Evolutionary conservation across 2,888 invertebrate genomes (phyloP).

Genomic region (Agrochola lychnidis): DNA sequence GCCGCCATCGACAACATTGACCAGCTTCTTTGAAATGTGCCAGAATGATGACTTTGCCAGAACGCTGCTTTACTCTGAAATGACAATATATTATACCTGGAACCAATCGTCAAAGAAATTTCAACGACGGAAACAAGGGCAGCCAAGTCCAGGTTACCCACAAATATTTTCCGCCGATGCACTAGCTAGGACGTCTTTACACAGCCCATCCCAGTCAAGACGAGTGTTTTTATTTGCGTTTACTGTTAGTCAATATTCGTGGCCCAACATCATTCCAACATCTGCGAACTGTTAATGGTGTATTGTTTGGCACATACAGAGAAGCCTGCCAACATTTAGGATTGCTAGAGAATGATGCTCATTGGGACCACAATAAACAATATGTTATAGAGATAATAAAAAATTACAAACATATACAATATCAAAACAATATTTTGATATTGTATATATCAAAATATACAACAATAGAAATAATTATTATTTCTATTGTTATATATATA

Average conservation of each 20-base stretch:
- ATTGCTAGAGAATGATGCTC: neutral
- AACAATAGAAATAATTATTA: no score
- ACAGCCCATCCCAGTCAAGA: neutral
- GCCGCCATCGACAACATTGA: neutral
- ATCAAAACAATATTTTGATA: no score
- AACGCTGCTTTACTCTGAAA: neutral
- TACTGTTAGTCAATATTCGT: neutral
- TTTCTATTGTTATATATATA: no score
- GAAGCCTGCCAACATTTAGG: neutral
- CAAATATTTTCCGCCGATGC: neutral
- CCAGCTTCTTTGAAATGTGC: neutral
- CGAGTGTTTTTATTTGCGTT: conserved; percentile 7
- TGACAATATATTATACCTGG: neutral
- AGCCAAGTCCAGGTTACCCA: neutral
- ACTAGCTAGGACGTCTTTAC: neutral
- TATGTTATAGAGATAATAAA: no score
- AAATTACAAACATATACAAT: no score
- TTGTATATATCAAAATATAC: no score
- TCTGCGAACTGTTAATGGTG: conserved; percentile 3
- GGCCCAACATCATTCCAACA: conserved; percentile 9
- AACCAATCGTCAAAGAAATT: neutral
- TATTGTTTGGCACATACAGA: neutral
- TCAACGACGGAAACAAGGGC: neutral
- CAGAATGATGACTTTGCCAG: neutral
- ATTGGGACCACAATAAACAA: neutral